A percentile compares a stretch with the other conserved stretches of the same genome.
These are phyloP conservation scores for Palloptera scutellata DNA, from an alignment of 2,888 invertebrate species.

Conservation along the genomic window DNA sequence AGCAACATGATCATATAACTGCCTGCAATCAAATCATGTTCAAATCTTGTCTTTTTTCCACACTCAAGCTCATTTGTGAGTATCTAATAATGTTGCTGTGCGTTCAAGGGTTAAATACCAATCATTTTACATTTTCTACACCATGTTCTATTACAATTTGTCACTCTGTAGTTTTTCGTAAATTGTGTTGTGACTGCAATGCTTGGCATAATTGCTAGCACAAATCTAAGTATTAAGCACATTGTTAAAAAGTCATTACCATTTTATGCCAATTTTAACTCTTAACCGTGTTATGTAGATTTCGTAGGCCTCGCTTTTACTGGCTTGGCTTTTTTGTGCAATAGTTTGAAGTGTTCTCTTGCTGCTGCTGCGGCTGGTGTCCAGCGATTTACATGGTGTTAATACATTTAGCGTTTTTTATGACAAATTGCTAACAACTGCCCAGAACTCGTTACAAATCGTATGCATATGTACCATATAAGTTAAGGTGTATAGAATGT, in stretches of 20 bases:
- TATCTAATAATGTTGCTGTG: not conserved
- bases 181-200: not conserved
- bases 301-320: no score
- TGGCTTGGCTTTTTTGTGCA: no score
- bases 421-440: no score
- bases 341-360: no score
- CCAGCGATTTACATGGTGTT: no score
- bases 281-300: not conserved
- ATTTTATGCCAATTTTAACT: constrained; percentile 21
- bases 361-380: no score
- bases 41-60: not conserved
- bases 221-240: constrained; percentile 21
- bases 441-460: no score
- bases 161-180: not conserved
- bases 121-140: constrained; percentile 21
- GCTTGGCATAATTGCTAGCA: not conserved
- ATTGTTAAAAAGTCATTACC: constrained; percentile 37
- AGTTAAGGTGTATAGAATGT: no score
- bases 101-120: constrained; percentile 33
- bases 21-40: constrained; percentile 10
- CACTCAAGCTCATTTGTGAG: not conserved
- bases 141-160: not conserved
- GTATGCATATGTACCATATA: no score
- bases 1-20: constrained; percentile 3
- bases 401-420: no score